Evolutionary conservation across 2,113 vertebrate genomes (phyloP).

Genomic region (Talpa occidentalis): DNA sequence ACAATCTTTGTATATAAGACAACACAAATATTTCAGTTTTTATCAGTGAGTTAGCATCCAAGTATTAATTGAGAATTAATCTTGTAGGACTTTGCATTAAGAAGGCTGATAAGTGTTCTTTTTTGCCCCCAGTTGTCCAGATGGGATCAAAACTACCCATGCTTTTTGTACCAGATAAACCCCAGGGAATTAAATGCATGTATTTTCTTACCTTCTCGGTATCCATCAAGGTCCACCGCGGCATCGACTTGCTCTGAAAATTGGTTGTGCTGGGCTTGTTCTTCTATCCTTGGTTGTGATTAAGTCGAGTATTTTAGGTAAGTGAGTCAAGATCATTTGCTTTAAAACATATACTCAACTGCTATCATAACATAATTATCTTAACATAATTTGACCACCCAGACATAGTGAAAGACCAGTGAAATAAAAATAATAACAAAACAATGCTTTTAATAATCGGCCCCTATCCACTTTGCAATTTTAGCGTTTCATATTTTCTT

Average conservation of each 20-base stretch:
- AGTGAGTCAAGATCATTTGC: neutral
- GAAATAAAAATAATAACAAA: neutral
- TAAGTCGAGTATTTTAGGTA: constrained; percentile 55
- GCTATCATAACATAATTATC: neutral
- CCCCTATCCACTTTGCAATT: neutral
- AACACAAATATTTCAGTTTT: neutral
- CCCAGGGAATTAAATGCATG: neutral
- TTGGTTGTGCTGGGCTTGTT: constrained; percentile 9
- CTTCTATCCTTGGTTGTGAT: constrained; percentile 42
- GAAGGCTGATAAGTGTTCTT: neutral
- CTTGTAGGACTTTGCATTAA: neutral
- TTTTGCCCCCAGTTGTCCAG: too few relatives aligned
- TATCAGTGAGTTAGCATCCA: neutral
- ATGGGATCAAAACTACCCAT: neutral
- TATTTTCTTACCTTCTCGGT: constrained; percentile 13
- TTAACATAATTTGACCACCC: neutral
- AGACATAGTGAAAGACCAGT: neutral
- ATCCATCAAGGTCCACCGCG: neutral
- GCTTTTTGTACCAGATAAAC: neutral
- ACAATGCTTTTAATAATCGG: neutral
- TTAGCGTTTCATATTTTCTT: neutral
- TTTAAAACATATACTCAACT: constrained; percentile 3
- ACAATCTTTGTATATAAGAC: neutral
- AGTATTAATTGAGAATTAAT: neutral
- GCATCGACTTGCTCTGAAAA: constrained; percentile 40